Evolutionary conservation across 2,797 vertebrate species (phyloP), one percentile per base, ranked within the genome.

Genomic region (Potorous gilbertii): DNA sequence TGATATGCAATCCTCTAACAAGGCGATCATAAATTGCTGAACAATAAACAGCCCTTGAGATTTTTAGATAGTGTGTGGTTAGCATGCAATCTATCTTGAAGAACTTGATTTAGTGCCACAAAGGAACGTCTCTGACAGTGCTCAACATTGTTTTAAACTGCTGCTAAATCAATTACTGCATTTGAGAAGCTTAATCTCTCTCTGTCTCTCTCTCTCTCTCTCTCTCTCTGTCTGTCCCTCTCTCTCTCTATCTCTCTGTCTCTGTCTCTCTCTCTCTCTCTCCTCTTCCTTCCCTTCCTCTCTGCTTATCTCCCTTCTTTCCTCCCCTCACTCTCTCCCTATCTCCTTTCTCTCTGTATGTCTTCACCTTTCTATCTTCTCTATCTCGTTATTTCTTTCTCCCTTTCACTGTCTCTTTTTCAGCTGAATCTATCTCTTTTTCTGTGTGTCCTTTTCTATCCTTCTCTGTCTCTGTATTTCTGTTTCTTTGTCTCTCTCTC

Each of bases 111-210:
- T 98, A 99, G 95, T 96, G 97, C 95, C 98, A 96, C 98, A 93
- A 95, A 98, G 98, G 98, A 97, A 93, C 96, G 92, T 98, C 97
- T 96, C 95, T 97, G 98, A 98, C 98, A 98, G 98, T 94, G 96
- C 96, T 98, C 98, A 96, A 97, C 98, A 96, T 98, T 98, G 98
- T 98, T 98, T 98, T 98, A 98, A 99, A 98, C 98, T 98, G 98
- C 98, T 98, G 98, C 96, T 98, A 98, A 99, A 99, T 99, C 98
- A 98, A 98, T 99, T 98, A 98, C 96, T 29, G 46, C 54, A 0
- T 91, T 95, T 95, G 97, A 98, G 98, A 97, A 97, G 96, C 59
- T 94, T 95, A 97, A 96, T 0, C 0, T 56, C 98, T 96, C 96
- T 97, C 95, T 97, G 54, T 1, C 89, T 96, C 95, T 96, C 96